Conservation (phyloP, 2,797 vertebrate genomes). For the Phyllotis vaccarum region DNA sequence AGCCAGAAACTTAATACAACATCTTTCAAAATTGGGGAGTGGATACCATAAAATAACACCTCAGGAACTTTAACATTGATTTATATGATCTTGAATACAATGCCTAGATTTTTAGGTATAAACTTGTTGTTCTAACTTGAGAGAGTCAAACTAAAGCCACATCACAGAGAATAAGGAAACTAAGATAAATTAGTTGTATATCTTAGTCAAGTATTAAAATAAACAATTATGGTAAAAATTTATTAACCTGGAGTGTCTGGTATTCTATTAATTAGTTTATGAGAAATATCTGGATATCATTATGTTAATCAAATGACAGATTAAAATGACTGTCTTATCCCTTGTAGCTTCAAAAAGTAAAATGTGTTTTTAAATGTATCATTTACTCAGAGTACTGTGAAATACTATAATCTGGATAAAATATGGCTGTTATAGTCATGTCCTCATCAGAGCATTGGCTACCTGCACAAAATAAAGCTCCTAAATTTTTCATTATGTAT, state of each 20-base stretch:
- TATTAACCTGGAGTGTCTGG: background rate
- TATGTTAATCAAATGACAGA: background rate
- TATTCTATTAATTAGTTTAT: background rate
- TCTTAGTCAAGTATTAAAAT: background rate
- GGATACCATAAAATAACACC: background rate
- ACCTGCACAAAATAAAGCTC: background rate
- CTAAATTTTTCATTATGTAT: background rate
- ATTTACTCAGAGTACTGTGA: background rate
- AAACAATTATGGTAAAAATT: background rate
- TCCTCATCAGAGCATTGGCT: background rate
- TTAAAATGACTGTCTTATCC: background rate
- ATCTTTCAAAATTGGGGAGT: conserved; percentile 15
- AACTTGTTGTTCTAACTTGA: conserved; percentile 13
- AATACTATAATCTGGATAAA: background rate
- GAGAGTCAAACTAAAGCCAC: background rate
- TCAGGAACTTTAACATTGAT: background rate
- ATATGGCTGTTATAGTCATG: background rate
- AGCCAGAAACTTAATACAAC: no score
- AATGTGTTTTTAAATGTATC: background rate
- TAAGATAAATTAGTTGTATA: background rate
- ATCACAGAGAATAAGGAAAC: conserved; percentile 32
- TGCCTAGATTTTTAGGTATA: background rate
- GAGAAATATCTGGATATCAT: conserved; percentile 12
- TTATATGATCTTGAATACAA: background rate
- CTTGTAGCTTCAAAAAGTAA: background rate